These are phyloP conservation scores for Gymnogyps californianus DNA, from an alignment of 2,113 vertebrate genomes.

Conservation along the genomic window DNA sequence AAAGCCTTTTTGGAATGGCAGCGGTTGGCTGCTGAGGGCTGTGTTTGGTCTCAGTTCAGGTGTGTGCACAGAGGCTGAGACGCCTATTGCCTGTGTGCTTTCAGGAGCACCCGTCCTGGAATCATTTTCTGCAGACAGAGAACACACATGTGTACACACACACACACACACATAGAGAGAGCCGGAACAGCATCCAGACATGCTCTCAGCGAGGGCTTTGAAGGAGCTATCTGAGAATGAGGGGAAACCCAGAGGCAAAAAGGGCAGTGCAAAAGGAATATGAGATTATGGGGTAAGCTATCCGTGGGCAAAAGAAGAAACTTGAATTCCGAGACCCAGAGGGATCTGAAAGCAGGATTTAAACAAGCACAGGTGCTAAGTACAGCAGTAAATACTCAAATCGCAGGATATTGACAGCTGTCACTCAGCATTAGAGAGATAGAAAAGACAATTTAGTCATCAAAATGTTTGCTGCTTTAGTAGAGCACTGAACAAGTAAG, in stretches of 20 bases:
- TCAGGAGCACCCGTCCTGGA: not conserved
- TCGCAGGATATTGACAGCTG: not conserved
- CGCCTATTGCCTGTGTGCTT: not conserved
- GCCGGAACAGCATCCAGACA: not conserved
- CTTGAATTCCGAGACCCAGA: not conserved
- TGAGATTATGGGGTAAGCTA: not conserved
- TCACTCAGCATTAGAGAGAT: not conserved
- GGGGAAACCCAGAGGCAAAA: not conserved
- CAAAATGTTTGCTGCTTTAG: not conserved
- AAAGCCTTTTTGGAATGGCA: not conserved
- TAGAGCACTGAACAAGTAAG: not conserved
- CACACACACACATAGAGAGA: not conserved
- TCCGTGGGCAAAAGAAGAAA: not conserved
- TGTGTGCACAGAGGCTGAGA: not conserved
- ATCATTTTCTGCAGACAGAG: not conserved
- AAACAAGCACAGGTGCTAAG: not conserved
- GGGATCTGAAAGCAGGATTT: not conserved
- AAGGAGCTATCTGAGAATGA: not conserved
- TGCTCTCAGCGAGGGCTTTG: not conserved
- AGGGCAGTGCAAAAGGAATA: not conserved
- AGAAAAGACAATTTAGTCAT: not conserved
- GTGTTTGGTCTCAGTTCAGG: not conserved
- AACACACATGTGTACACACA: not conserved
- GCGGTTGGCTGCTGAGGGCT: not conserved
- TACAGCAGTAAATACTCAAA: not conserved